phyloP scores from a whole-genome alignment of 2,797 vertebrate species.

The Dallia pectoralis region DNA sequence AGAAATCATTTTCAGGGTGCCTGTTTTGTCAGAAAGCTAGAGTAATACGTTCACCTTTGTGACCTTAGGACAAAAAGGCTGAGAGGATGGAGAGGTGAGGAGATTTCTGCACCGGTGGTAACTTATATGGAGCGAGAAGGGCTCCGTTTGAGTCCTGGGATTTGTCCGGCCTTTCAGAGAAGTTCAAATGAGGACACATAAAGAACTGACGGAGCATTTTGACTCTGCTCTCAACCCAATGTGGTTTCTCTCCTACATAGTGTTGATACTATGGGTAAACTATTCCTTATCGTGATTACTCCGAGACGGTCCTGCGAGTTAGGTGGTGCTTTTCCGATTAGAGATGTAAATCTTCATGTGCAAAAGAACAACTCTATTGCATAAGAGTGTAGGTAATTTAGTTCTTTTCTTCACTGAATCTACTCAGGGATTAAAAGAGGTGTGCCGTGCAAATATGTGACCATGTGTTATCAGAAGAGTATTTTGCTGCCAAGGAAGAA shows the following conservation, averaged over 20 bases:
- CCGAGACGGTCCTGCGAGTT: constrained; percentile 26
- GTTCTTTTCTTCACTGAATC: constrained; percentile 23
- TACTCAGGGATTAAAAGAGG: constrained; percentile 9
- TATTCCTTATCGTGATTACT: constrained; percentile 53
- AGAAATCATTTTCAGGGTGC: constrained; percentile 25
- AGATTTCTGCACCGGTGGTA: constrained; percentile 41
- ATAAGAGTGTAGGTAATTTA: constrained; percentile 40
- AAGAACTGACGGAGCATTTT: neutral
- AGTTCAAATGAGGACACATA: constrained; percentile 62
- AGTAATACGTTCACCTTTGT: constrained; percentile 18
- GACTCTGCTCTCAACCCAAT: neutral
- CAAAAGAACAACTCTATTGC: constrained; percentile 23
- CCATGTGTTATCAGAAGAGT: constrained; percentile 45
- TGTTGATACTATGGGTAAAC: neutral
- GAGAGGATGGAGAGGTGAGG: constrained; percentile 34
- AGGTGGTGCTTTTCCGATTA: constrained; percentile 22
- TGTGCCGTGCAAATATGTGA: constrained; percentile 29
- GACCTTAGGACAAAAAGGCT: neutral
- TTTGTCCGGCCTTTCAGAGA: constrained; percentile 50
- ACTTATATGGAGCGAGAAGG: constrained; percentile 45
- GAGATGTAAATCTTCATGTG: neutral
- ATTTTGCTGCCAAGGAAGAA: constrained; percentile 58
- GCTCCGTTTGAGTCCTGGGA: constrained; percentile 35
- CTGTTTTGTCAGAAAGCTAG: constrained; percentile 15
- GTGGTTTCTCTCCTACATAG: neutral